Evolutionary conservation across 2,888 invertebrate species (phyloP), one percentile per base, ranked within the genome.

Genomic region (Brachyptera risi): DNA sequence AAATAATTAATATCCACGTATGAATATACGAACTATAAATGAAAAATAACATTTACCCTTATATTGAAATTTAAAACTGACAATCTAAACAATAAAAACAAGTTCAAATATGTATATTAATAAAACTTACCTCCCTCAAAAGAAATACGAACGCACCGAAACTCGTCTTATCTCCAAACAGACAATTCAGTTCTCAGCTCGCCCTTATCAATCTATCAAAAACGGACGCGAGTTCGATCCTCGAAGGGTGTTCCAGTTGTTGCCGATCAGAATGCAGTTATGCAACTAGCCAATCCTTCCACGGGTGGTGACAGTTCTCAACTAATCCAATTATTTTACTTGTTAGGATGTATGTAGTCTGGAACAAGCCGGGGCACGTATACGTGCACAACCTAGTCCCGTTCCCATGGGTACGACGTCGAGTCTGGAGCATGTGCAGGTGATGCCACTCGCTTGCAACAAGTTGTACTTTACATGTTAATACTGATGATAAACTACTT

Each of bases 271-370:
- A n/a, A 42, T 7, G 35, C 35, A 31, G 11, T 5, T 11, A 5
- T 7, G 11, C 35, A 31, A 31, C 7, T 11, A 31, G 11, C 7
- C 42, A 21, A 47, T n/a, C 60, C 50, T 13, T 42, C 38, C 54
- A 38, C 54, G 51, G 42, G 42, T 40, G 50, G 15, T 54, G 49
- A 38, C 49, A 56, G 60, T 54, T 60, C 54, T 17, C 23, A 60
- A 60, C 60, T 60, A 60, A 60, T 60, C 60, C 60, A 60, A 60
- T 60, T 60, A 60, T 60, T 60, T 60, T 54, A 60, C 60, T 60
- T 54, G 60, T 60, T 60, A 54, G 27, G 42, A 24, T 60, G 60
- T 60, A 42, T 40, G 58, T 44, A 42, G 44, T 31, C 26, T 3
- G 58, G 40, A 19, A 19, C 42, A 17, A 42, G 42, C n/a, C n/a